Conservation (phyloP, 1,140 invertebrate species). For the Pararge aegeria region DNA sequence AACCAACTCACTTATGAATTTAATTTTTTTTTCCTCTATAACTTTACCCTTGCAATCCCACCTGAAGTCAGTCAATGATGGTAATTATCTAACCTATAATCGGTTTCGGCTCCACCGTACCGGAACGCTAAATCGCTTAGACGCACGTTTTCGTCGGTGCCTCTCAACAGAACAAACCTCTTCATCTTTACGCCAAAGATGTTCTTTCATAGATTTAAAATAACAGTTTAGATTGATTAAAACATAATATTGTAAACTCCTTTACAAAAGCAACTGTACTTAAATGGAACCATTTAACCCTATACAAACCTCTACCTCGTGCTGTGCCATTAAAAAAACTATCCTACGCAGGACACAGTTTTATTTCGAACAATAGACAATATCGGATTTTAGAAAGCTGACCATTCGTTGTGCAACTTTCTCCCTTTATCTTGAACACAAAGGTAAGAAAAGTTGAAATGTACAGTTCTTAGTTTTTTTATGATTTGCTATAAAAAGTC, state of each 20-base stretch:
- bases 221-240: neutral
- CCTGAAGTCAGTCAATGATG: no score
- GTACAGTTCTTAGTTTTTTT: conserved; percentile 47
- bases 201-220: no score
- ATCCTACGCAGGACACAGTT: conserved; percentile 35
- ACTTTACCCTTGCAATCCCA: no score
- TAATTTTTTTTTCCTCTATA: no score
- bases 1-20: no score
- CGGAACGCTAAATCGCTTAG: no score
- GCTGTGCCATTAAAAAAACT: conserved; percentile 28
- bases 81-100: no score
- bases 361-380: conserved; percentile 56
- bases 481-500: conserved; percentile 43
- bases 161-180: no score
- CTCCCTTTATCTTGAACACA: conserved; percentile 70
- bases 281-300: conserved; percentile 1
- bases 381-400: conserved; percentile 70
- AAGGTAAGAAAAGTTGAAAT: conserved; percentile 58
- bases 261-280: conserved; percentile 16
- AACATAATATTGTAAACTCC: neutral
- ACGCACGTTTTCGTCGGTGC: no score
- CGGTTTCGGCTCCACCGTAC: no score
- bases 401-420: conserved; percentile 69
- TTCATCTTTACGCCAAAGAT: no score
- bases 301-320: conserved; percentile 3